Base-by-base conservation (phyloP, 2,888 invertebrate genomes). In the Ryuthela nishihirai region DNA sequence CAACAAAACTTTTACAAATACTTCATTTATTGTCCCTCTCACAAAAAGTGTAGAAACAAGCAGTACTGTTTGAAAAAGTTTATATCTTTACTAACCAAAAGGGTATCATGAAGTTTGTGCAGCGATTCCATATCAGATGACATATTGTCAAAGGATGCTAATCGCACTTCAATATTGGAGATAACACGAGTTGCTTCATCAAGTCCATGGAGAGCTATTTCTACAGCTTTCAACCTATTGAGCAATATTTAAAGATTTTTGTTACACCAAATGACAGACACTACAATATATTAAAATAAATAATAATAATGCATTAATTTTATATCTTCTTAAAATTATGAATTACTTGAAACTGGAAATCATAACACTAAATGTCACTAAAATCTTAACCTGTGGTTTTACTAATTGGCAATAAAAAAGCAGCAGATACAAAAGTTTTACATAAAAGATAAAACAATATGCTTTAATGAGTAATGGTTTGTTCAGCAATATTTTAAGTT, bases 171-270 rank as follows among this genome's bases (percentile, higher is more conserved):
- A 70, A 95, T 87, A 72, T 94, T 91, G 6, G 89, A 87, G 54
- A 98, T 87, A 12, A 87, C 84, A 72, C 86, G 86, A 63, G 86
- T 83, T 63, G 93, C 88, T 72, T 95, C 94, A 67, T 94, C 94
- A 74, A 98, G 81, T 56, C 89, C 89, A 69, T 85, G 86, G 62
- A 98, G 80, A 2, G 94, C 85, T 52, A 88, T 86, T 76, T 97
- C 95, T 12, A 93, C 83, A 70, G 88, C 85, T 77, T 94, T 95
- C 70, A 97, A 77, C 64, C 89, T 83, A 63, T 21, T 59, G 21
- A 24, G 26, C 6, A 44, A 32, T 44, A 20, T 1, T 18, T 10
- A 20, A 20, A 21, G 1, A 4, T 40, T 10, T 20, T 9, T n/a
- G 18, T 12, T 2, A 38, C 18, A 38, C 9, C 10, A 29, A 29